Base-by-base conservation (phyloP, 2,797 vertebrate genomes). In the Acanthis flammea region DNA sequence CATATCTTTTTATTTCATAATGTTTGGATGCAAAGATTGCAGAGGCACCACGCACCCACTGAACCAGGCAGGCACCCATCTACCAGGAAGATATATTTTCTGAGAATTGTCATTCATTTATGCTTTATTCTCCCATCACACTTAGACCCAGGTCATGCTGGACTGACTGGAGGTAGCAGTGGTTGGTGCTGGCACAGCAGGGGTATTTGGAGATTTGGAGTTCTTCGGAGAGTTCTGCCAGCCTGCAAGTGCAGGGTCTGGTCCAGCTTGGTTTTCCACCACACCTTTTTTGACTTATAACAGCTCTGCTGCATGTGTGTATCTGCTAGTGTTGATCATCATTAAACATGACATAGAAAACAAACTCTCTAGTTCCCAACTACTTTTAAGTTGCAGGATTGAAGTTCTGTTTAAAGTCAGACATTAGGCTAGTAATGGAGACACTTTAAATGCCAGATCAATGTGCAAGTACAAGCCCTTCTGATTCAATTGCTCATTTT, bases 391-490 rank as follows among this genome's bases (percentile, higher is more conserved):
- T 72, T 87, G 25, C 10, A 83, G 47, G 11, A 73, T 72, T 83
- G 78, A 85, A 90, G 50, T 78, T 76, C 84, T 73, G 24, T 91
- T 92, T 92, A 83, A 95, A 93, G 71, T 77, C 37, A 22, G 60
- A 70, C 41, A 62, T 90, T 63, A 70, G 37, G 18, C 25, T 74
- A 9, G 13, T 79, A 74, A 91, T 84, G 24, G 58, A 68, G 66
- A 24, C 28, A 23, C 44, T 94, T 96, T 65, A 96, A 39, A 61
- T 90, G 58, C 54, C 70, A 39, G 75, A 93, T 95, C 87, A 81
- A 88, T 95, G 23, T 66, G 33, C 0, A 4, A 89, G 41, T 83
- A 37, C 39, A 86, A 83, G 33, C 14, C 37, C 77, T 61, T 83
- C 50, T 81, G 53, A 87, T 91, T 86, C 84, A 86, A 7, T 60